Evolutionary conservation across 2,113 vertebrate species (phyloP).

Genomic region (Polypterus bichir): DNA sequence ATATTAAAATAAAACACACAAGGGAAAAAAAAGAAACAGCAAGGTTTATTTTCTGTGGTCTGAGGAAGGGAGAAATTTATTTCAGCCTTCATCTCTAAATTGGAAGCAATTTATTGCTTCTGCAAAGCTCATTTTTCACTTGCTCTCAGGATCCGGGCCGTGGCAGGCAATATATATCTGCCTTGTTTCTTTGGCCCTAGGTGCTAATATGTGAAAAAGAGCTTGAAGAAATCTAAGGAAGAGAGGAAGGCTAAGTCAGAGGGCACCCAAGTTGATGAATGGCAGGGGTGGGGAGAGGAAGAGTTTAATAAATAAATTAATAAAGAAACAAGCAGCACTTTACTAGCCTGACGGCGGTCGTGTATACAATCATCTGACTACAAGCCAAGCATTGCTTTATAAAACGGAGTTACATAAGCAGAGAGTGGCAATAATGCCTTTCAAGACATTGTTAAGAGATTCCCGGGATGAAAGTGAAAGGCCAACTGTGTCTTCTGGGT

Average conservation of each 20-base stretch:
- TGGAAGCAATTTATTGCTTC: conserved; percentile 71
- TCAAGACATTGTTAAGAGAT: background rate
- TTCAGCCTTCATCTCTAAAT: conserved; percentile 71
- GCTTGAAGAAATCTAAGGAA: conserved; percentile 46
- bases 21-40: conserved; percentile 43
- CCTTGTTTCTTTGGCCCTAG: conserved; percentile 51
- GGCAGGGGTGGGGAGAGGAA: background rate
- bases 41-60: conserved; percentile 48
- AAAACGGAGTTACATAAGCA: conserved; percentile 45
- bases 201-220: conserved; percentile 61
- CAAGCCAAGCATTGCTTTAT: conserved; percentile 36
- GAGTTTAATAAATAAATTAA: background rate
- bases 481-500: too few species aligned
- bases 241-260: conserved; percentile 35
- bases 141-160: conserved; percentile 45
- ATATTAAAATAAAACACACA: conserved; percentile 34
- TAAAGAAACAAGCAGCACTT: conserved; percentile 35
- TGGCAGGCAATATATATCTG: conserved; percentile 57
- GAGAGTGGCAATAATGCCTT: conserved; percentile 7
- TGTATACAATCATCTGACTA: conserved; percentile 46
- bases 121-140: conserved; percentile 68
- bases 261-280: conserved; percentile 8
- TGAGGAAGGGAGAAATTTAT: conserved; percentile 66
- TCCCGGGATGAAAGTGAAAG: too few species aligned
- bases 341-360: conserved; percentile 38